Percentiles rank a stretch among this genome's conserved stretches.
phyloP scores from a whole-genome alignment of 2,797 vertebrate species.

The Gadopsis marmoratus region DNA sequence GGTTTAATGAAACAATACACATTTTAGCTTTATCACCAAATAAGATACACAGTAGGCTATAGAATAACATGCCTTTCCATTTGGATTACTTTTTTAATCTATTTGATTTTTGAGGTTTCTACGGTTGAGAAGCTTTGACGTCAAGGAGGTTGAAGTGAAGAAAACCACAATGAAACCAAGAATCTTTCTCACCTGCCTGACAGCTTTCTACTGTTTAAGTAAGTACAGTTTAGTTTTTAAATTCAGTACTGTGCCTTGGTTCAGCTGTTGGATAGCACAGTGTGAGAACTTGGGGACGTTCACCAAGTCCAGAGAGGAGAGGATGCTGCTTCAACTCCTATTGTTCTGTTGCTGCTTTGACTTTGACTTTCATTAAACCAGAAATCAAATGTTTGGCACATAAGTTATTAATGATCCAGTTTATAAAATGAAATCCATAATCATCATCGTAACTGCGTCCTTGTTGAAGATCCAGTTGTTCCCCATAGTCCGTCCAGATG shows the following conservation, averaged over 20 bases:
- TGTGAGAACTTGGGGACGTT: background rate
- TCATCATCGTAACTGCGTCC: background rate
- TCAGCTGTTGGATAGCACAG: background rate
- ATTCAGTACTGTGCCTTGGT: background rate
- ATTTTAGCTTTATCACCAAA: slow-evolving; percentile 57
- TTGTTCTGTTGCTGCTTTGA: slow-evolving; percentile 14
- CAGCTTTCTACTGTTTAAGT: slow-evolving; percentile 75
- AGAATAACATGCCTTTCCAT: background rate
- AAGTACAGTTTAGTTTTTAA: slow-evolving; percentile 65
- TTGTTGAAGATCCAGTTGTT: background rate
- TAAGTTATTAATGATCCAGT: background rate
- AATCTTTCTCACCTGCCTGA: slow-evolving; percentile 66
- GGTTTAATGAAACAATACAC: slow-evolving; percentile 33
- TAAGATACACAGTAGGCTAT: slow-evolving; percentile 12
- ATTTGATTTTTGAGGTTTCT: slow-evolving; percentile 24
- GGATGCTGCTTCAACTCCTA: background rate
- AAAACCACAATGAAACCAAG: slow-evolving; percentile 72
- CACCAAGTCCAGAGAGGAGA: slow-evolving; percentile 2
- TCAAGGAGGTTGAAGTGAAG: slow-evolving; percentile 29
- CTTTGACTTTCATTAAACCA: slow-evolving; percentile 4
- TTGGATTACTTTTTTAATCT: slow-evolving; percentile 50
- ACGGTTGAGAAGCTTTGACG: slow-evolving; percentile 44
- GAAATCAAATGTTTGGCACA: background rate
- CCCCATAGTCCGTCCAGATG: background rate
- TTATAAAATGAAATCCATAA: background rate